Base-by-base conservation (phyloP, 2,888 invertebrate genomes). In the Campaea margaritaria region DNA sequence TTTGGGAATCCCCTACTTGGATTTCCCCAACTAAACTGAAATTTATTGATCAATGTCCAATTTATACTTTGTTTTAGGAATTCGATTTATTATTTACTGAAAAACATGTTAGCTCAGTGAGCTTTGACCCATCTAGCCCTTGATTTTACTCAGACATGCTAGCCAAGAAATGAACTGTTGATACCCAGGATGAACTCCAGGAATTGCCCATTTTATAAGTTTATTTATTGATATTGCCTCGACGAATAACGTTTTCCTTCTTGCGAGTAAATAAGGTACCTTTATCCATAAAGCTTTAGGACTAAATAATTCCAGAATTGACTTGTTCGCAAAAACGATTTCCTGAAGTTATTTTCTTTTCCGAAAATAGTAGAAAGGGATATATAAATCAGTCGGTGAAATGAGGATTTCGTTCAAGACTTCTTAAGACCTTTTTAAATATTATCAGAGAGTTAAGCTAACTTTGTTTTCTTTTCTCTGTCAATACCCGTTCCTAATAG, bases 141-240 rank as follows among this genome's bases (percentile, higher is more conserved):
- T 49, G 39, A 41, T 36, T 42, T 14, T 34, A 11, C n/a, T 12
- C 1, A 36, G 41, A 34, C 43, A 42, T 48, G 34, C 47, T 34
- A 51, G 15, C 28, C 36, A 43, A 42, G 42, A 47, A 5, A 42
- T 54, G 16, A 54, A 48, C 27, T 14, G 54, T 34, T 39, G 44
- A 39, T 15, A 53, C 46, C n/a, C 14, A 34, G 54, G 42, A 54
- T 14, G 42, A 36, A 36, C 42, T 8, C 12, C 28, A 31, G 14
- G 55, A 48, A 55, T 55, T 10, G 43, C 42, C 48, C 41, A 27
- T 43, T 43, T 48, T 14, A 21, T 36, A 39, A 45, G 47, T 11
- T 48, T 43, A 55, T 55, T 55, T 55, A 55, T 48, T 48, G 48
- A 9, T 43, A 43, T 43, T 34, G 42, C 48, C 10, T 27, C 55